A percentile compares a stretch with the other conserved stretches of the same genome.
Evolutionary conservation across 2,888 invertebrate genomes (phyloP).

Genomic region (Pandemis corylana): DNA sequence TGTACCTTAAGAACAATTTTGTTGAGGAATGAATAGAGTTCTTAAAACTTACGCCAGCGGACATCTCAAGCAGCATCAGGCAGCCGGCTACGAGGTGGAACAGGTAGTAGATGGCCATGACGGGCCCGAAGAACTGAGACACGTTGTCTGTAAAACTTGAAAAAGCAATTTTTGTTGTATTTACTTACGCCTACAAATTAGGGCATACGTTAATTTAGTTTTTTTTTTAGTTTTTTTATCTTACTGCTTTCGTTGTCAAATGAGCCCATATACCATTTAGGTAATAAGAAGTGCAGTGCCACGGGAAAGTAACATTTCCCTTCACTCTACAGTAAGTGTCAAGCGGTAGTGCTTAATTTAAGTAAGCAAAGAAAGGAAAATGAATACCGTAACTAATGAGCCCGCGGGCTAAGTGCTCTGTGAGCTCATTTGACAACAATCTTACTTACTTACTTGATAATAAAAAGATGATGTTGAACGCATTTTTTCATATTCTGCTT

Average conservation of each 20-base stretch:
- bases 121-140: slow-evolving; percentile 22
- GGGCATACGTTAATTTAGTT: too few species aligned
- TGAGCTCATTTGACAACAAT: neutral
- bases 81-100: slow-evolving; percentile 28
- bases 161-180: neutral
- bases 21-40: neutral
- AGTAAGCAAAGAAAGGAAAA: too few species aligned
- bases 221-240: too few species aligned
- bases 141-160: slow-evolving; percentile 30
- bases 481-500: slow-evolving; percentile 13
- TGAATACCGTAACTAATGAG: too few species aligned
- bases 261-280: too few species aligned
- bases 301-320: too few species aligned
- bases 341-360: too few species aligned
- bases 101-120: slow-evolving; percentile 28
- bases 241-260: too few species aligned
- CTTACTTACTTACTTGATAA: slow-evolving; percentile 28
- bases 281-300: too few species aligned
- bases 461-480: slow-evolving; percentile 22
- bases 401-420: too few species aligned
- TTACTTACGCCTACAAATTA: too few species aligned
- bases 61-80: slow-evolving; percentile 25
- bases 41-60: slow-evolving; percentile 18
- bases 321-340: too few species aligned
- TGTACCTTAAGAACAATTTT: neutral